phyloP scores from a whole-genome alignment of 1,140 invertebrate genomes.

The Oscheius sp. region DNA sequence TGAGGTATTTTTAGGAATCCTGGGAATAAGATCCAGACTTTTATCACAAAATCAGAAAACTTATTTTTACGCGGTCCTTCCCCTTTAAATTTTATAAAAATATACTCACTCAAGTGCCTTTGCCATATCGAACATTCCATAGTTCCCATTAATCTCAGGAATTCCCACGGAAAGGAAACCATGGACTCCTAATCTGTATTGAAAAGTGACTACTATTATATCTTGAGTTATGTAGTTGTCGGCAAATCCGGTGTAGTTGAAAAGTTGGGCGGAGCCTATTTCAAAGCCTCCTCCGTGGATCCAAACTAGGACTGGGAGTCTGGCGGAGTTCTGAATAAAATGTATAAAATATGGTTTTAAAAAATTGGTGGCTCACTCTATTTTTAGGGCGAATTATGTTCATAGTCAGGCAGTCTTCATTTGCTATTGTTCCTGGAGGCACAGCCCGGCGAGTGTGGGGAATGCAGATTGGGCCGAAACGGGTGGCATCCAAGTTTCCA shows the following conservation, averaged over 20 bases:
- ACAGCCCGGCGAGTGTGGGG: constrained; percentile 3
- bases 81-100: background rate
- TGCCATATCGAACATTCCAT: constrained; percentile 75
- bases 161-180: constrained; percentile 68
- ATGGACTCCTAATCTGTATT: constrained; percentile 79
- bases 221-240: constrained; percentile 60
- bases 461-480: constrained; percentile 59
- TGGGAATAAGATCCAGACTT: too few relatives aligned
- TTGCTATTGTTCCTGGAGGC: constrained; percentile 65
- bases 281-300: constrained; percentile 92
- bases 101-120: constrained; percentile 66
- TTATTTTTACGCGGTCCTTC: too few relatives aligned
- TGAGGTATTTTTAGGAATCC: too few relatives aligned
- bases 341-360: background rate
- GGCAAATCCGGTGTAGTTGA: constrained; percentile 71
- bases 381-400: constrained; percentile 64
- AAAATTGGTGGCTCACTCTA: background rate
- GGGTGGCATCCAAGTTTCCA: constrained; percentile 74
- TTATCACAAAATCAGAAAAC: too few relatives aligned
- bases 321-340: background rate
- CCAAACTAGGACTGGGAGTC: constrained; percentile 82
- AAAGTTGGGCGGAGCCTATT: constrained; percentile 83
- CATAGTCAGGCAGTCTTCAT: constrained; percentile 89
- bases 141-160: constrained; percentile 60
- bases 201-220: constrained; percentile 68